phyloP scores from a whole-genome alignment of 2,888 invertebrate genomes.

The Prostheceraeus crozeri region DNA sequence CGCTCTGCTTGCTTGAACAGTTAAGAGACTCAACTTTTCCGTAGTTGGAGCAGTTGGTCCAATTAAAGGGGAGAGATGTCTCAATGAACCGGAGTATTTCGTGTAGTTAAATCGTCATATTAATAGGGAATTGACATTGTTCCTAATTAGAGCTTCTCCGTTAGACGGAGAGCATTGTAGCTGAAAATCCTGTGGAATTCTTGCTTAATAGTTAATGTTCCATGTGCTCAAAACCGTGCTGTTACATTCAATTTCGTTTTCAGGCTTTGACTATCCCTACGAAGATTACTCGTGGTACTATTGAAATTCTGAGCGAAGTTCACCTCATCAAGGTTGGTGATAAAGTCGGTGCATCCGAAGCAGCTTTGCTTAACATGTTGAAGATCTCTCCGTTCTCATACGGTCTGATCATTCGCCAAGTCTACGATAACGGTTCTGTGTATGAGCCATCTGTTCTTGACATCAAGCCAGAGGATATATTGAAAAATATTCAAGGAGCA shows the following conservation, averaged over 20 bases:
- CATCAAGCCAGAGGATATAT: conserved; percentile 91
- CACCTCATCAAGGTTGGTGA: conserved; percentile 71
- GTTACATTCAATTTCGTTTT: neutral
- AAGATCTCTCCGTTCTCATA: conserved; percentile 99
- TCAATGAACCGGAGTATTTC: too few relatives aligned
- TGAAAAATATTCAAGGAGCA: conserved; percentile 73
- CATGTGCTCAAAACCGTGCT: too few relatives aligned
- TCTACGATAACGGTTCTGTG: conserved; percentile 69
- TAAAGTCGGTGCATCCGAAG: conserved; percentile 96
- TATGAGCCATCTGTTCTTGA: conserved; percentile 93
- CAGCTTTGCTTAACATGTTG: conserved; percentile 97
- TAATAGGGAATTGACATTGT: too few relatives aligned
- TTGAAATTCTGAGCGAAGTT: conserved; percentile 85
- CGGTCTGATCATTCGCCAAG: conserved; percentile 74
- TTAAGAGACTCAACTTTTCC: too few relatives aligned
- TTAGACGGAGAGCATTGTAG: too few relatives aligned
- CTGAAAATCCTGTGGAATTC: too few relatives aligned
- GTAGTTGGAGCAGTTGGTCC: too few relatives aligned
- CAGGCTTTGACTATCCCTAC: conserved; percentile 98
- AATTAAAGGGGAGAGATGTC: too few relatives aligned
- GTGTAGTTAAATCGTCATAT: too few relatives aligned
- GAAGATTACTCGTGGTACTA: conserved; percentile 97
- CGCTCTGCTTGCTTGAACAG: too few relatives aligned
- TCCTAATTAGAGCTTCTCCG: too few relatives aligned
- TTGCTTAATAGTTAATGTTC: too few relatives aligned